These are phyloP conservation scores for Harlomillsia oculata DNA, from an alignment of 1,140 invertebrate species.

Conservation along the genomic window DNA sequence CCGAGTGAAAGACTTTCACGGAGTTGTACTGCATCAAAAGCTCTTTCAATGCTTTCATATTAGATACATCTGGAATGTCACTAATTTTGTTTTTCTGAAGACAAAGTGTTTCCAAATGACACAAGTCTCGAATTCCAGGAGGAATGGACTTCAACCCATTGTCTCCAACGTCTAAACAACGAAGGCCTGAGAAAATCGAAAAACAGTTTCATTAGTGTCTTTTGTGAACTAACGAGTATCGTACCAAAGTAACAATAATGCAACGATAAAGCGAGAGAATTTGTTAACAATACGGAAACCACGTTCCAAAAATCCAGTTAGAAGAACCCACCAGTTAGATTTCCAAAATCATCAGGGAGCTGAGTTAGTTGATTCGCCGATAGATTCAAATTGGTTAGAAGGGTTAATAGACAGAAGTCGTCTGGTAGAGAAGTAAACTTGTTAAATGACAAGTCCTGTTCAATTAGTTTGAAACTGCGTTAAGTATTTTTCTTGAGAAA, in stretches of 20 bases:
- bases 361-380: constrained; percentile 46
- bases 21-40: constrained; percentile 36
- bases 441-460: constrained; percentile 55
- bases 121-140: constrained; percentile 60
- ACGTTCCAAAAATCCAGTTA: too few species aligned
- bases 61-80: constrained; percentile 10
- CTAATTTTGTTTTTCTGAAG: constrained; percentile 50
- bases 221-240: too few species aligned
- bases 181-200: constrained; percentile 49
- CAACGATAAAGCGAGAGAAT: too few species aligned
- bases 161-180: constrained; percentile 49
- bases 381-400: constrained; percentile 48
- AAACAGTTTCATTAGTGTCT: too few species aligned
- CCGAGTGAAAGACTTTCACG: constrained; percentile 23
- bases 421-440: constrained; percentile 46
- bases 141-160: constrained; percentile 56
- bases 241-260: too few species aligned
- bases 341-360: constrained; percentile 15
- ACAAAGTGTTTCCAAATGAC: constrained; percentile 66
- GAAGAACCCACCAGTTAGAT: constrained; percentile 23
- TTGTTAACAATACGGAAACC: too few species aligned
- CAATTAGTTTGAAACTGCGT: constrained; percentile 29
- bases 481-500: constrained; percentile 10
- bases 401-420: constrained; percentile 51
- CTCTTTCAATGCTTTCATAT: constrained; percentile 33